These are phyloP conservation scores for Ischnura elegans DNA, from an alignment of 2,888 invertebrate genomes.

Conservation along the genomic window DNA sequence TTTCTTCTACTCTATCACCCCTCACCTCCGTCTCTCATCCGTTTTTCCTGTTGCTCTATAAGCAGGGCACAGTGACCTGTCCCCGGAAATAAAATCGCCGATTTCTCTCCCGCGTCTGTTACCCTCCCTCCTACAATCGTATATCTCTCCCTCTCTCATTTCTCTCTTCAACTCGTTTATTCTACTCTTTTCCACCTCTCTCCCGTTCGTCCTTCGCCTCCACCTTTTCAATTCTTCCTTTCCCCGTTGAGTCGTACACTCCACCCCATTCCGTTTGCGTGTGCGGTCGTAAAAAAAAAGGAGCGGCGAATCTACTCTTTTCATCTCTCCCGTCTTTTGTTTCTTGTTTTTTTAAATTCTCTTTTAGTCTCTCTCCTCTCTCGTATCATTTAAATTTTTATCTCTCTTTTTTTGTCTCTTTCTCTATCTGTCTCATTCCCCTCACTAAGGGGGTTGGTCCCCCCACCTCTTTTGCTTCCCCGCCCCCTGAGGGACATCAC, in stretches of 20 bases:
- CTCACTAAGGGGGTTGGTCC: neutral
- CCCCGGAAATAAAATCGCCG: neutral
- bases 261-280: neutral
- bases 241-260: neutral
- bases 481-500: too few species aligned
- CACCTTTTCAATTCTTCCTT: neutral
- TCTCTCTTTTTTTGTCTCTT: neutral
- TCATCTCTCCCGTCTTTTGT: neutral
- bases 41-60: neutral
- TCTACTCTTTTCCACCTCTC: neutral
- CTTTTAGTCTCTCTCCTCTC: constrained; percentile 4
- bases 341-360: neutral
- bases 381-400: constrained; percentile 34
- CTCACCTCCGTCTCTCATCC: too few species aligned
- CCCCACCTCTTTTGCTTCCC: neutral
- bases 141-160: too few species aligned
- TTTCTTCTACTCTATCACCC: too few species aligned
- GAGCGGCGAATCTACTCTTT: neutral
- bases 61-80: neutral
- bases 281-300: constrained; percentile 34
- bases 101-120: neutral
- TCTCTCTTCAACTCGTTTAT: neutral
- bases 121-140: too few species aligned
- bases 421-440: neutral
- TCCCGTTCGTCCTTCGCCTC: neutral